Evolutionary conservation across 2,797 vertebrate species (phyloP), one percentile per base, ranked within the genome.

Genomic region (Eleutherodactylus coqui): DNA sequence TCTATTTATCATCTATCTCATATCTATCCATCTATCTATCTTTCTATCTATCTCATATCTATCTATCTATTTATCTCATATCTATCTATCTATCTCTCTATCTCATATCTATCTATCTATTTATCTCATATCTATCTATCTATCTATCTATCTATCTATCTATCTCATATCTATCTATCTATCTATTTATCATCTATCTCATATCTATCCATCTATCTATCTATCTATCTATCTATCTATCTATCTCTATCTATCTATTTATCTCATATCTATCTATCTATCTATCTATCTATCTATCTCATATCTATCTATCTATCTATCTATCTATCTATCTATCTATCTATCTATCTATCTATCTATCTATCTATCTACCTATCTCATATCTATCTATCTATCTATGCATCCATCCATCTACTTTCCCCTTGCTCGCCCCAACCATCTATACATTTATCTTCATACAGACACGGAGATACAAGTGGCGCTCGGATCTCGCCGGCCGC

Each of bases 311-410:
- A 53, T 53, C 51, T 53, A 67, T 34, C 62, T 34, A 14, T 67
- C 9, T 67, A 67, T 67, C 27, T 67, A 29, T 67, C 55, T 58
- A 58, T 58, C 55, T 58, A 58, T 58, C 55, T 53, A 53, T 53
- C 51, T 53, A 67, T 34, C 62, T 34, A 14, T 67, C 9, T 67
- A 67, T 67, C 27, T 67, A 29, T 67, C 62, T 67, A 67, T 67
- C n/a, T 29, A 34, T 29, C 62, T 29, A 34, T 34, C 62, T 34
- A 34, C 19, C 49, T 51, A 51, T 51, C 49, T 51, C 16, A 2
- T 51, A 51, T 51, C 49, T 51, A 51, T 49, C 47, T 49, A 49
- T 49, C 47, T 49, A 49, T 49, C 47, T 51, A 51, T 51, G 14
- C 17, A 51, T 51, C 47, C 17, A 51, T 51, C 47, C 17, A 49